Evolutionary conservation across 2,113 vertebrate genomes (phyloP).

Genomic region (Anseranas semipalmata): DNA sequence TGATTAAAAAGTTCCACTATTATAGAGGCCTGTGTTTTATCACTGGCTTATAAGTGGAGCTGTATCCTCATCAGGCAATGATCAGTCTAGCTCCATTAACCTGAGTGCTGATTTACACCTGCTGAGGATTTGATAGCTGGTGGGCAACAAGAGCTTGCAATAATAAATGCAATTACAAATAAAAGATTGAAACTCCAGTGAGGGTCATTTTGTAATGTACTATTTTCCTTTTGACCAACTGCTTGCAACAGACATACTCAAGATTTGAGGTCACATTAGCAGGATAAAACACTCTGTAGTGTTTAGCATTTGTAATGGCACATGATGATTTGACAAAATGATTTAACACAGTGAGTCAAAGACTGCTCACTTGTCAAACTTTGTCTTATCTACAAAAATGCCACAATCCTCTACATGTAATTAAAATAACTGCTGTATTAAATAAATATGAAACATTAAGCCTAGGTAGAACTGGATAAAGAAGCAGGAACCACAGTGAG

Average conservation of each 20-base stretch:
- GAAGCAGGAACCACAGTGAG: neutral
- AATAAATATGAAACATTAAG: neutral
- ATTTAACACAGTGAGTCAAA: neutral
- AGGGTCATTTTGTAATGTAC: neutral
- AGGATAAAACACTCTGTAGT: neutral
- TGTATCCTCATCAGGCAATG: neutral
- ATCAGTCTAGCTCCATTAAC: neutral
- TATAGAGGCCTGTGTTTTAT: neutral
- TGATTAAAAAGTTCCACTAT: neutral
- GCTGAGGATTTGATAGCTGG: neutral
- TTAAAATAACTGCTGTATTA: neutral
- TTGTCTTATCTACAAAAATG: neutral
- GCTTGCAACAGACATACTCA: neutral
- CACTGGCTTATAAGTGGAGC: neutral
- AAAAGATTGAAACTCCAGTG: neutral
- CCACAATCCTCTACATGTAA: neutral
- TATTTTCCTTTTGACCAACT: neutral
- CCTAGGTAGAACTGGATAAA: neutral
- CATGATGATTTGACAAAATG: accelerated
- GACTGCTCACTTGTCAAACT: neutral
- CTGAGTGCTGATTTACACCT: neutral
- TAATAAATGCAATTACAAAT: neutral
- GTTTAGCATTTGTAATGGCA: neutral
- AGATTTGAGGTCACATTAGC: neutral
- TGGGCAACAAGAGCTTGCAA: neutral